Conservation (phyloP, 2,113 vertebrate species). For the Pelodiscus sinensis region DNA sequence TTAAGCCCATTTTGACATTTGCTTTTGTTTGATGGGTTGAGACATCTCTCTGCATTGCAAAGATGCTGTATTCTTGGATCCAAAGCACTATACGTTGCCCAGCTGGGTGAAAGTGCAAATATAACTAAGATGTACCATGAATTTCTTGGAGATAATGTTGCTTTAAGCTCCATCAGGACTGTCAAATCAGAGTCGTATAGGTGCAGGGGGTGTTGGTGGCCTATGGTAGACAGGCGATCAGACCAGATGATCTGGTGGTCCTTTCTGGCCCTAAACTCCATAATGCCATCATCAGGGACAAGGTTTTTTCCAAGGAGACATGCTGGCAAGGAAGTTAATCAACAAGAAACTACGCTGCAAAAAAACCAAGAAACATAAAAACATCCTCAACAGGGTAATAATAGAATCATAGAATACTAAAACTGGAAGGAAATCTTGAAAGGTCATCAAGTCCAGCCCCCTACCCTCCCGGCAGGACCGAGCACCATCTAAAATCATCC, state of each 20-base stretch:
- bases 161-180: neutral
- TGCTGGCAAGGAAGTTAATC: neutral
- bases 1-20: neutral
- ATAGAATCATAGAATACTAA: no score
- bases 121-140: neutral
- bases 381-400: no score
- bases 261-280: neutral
- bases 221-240: neutral
- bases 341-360: neutral
- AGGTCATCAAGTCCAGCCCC: no score
- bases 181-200: neutral
- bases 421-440: no score
- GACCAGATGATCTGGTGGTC: neutral
- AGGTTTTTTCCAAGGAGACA: neutral
- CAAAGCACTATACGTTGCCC: accelerated
- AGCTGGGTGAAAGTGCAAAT: neutral
- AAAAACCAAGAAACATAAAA: neutral
- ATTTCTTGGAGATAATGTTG: neutral
- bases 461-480: no score
- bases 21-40: neutral
- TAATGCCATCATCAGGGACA: neutral
- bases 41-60: accelerated
- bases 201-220: neutral
- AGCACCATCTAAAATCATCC: no score
- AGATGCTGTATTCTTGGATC: neutral